Evolutionary conservation across 2,113 vertebrate species (phyloP), one percentile per base, ranked within the genome.

Genomic region (Megaptera novaeangliae): DNA sequence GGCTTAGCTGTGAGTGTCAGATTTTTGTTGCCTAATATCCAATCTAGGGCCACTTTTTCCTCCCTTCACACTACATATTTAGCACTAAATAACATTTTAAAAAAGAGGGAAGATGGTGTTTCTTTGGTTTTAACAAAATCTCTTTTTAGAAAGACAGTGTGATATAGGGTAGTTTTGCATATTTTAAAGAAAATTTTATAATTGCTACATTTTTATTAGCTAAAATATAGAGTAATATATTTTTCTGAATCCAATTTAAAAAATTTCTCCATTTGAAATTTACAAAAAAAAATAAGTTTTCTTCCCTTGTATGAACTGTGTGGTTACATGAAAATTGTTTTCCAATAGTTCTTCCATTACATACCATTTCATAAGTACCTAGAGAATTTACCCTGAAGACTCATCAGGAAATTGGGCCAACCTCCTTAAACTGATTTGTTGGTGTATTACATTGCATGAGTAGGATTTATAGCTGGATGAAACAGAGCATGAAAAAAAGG

Each of bases 351-450:
- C 39, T 94, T 95, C n/a, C 87, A 68, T 66, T 69, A 64, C 41
- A 72, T 87, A 82, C 13, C 68, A 78, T 90, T 87, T 90, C 83
- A 55, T 59, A 96, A 74, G 63, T 55, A 91, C 71, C 78, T 72
- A 57, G 68, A 92, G 80, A 96, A 96, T 96, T 93, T 97, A 87
- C 49, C 36, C 71, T 97, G 29, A 95, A 95, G 94, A 92, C 31
- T 94, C 52, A 84, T 87, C 44, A 91, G 46, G 77, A 97, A 92
- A 49, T 90, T 71, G 52, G 44, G 59, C 90, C 72, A 96, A 81
- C 23, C 21, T 92, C 44, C 36, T 94, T 96, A 95, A 90, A 84
- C 61, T 96, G 92, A 90, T 95, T 96, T 95, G 69, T 88, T 94
- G n/a, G 92, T 94, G 15, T 57, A 83, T 94, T 94, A 83, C 18